These are phyloP conservation scores for Archaeoteleia sp. DNA, from an alignment of 2,888 invertebrate species.

Conservation along the genomic window DNA sequence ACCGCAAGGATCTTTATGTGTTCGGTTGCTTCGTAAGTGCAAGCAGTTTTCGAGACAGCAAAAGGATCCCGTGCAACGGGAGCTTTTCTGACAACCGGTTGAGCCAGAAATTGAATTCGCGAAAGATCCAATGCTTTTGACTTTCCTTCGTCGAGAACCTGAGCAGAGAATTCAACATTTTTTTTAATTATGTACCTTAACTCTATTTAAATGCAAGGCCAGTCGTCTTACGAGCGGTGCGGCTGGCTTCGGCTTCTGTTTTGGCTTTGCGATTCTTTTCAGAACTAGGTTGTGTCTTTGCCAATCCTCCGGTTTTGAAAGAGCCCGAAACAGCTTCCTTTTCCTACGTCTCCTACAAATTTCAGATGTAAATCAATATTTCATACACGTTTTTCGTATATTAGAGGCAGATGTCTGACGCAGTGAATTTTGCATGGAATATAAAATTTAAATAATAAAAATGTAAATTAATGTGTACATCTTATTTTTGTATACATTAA, in stretches of 20 bases:
- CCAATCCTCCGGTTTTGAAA: conserved; percentile 61
- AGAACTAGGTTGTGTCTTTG: conserved; percentile 57
- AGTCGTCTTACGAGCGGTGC: conserved; percentile 51
- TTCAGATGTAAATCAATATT: not conserved
- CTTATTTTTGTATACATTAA: too few species aligned
- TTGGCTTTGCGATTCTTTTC: conserved; percentile 60
- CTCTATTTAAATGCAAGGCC: not conserved
- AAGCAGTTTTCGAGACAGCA: conserved; percentile 55
- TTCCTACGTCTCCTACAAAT: conserved; percentile 34
- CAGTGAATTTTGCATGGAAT: too few species aligned
- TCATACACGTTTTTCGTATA: not conserved
- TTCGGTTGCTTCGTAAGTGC: conserved; percentile 57
- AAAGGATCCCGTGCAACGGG: conserved; percentile 55
- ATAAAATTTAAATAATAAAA: too few species aligned
- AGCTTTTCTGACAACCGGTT: conserved; percentile 43
- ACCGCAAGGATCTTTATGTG: conserved; percentile 52
- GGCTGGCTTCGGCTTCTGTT: conserved; percentile 46
- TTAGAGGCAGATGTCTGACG: not conserved
- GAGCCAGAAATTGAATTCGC: conserved; percentile 53
- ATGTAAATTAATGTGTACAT: too few species aligned
- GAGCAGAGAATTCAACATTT: conserved; percentile 1
- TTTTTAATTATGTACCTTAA: conserved; percentile 3
- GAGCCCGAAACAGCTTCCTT: conserved; percentile 55
- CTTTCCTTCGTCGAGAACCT: conserved; percentile 28
- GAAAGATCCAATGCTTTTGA: conserved; percentile 48